These are phyloP conservation scores for Rattus norvegicus DNA, from an alignment of 2,113 vertebrate species.

Conservation along the genomic window GRCr8 NC_086022.1:118449001-118449500, in stretches of 20 bases:
- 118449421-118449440: conserved; percentile 84
- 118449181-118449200: conserved; percentile 84
- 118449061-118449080: conserved; percentile 81
- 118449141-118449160: conserved; percentile 83
- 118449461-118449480: conserved; percentile 84
- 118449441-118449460: conserved; percentile 84
- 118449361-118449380: conserved; percentile 82
- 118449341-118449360: conserved; percentile 79
- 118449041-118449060: conserved; percentile 80
- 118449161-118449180: conserved; percentile 84
- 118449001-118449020: conserved; percentile 65
- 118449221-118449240: conserved; percentile 83
- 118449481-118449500: conserved; percentile 83
- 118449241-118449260: conserved; percentile 85
- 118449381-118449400: conserved; percentile 83
- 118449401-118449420: conserved; percentile 84
- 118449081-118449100: conserved; percentile 66
- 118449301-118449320: conserved; percentile 84
- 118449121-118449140: conserved; percentile 83
- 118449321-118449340: conserved; percentile 83
- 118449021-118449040: conserved; percentile 65
- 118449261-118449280: conserved; percentile 81
- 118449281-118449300: conserved; percentile 79
- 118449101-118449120: conserved; percentile 80
- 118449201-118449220: conserved; percentile 85